phyloP scores from a whole-genome alignment of 2,888 invertebrate species.

The Acanthosepion pharaonis region DNA sequence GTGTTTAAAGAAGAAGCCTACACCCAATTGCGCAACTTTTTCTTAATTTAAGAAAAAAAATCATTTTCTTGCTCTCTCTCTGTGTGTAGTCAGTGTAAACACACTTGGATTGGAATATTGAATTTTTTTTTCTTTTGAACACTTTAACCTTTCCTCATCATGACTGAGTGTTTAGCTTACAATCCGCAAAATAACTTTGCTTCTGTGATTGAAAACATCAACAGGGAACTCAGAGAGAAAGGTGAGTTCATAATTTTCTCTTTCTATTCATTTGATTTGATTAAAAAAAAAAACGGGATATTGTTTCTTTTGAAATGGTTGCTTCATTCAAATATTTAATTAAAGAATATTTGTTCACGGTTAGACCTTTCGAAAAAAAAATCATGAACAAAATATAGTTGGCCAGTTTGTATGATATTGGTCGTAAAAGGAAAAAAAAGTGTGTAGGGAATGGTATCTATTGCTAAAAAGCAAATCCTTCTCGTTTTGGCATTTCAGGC shows the following conservation, averaged over 20 bases:
- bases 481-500: too few species aligned
- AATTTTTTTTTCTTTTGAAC: not conserved
- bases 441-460: too few species aligned
- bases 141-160: constrained; percentile 48
- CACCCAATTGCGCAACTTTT: not conserved
- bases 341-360: too few species aligned
- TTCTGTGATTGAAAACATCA: constrained; percentile 71
- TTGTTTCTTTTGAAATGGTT: not conserved
- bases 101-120: not conserved
- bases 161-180: constrained; percentile 65
- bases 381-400: too few species aligned
- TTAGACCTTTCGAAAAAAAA: too few species aligned
- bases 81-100: not conserved
- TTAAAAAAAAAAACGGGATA: not conserved
- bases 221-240: constrained; percentile 69
- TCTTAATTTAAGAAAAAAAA: not conserved
- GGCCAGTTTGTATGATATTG: too few species aligned
- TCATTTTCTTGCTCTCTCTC: not conserved
- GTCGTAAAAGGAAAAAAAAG: too few species aligned
- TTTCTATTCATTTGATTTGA: not conserved
- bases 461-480: too few species aligned
- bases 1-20: not conserved
- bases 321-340: too few species aligned
- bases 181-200: constrained; percentile 68
- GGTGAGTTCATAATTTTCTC: constrained; percentile 56